Evolutionary conservation across 2,113 vertebrate species (phyloP), one percentile per base, ranked within the genome.

Genomic region (Antechinus flavipes): DNA sequence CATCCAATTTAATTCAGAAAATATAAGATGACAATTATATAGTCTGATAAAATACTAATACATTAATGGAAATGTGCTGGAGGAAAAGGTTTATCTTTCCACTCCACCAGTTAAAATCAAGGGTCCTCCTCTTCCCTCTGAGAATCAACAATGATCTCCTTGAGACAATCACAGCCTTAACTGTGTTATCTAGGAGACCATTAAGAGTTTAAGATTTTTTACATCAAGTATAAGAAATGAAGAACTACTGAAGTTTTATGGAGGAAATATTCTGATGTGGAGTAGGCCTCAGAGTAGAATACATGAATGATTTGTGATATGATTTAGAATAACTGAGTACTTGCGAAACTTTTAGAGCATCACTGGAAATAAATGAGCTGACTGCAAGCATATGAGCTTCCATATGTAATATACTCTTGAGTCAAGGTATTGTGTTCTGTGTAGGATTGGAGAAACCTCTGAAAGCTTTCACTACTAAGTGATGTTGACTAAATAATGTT

Each of bases 21-120:
- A 96, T 97, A 68, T 97, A 97, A 98, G 98, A 97, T 98, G 97
- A 98, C 97, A 98, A 97, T 98, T 98, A 98, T 96, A 96, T 97
- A 98, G 97, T 98, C 97, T 98, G 97, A 98, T 98, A 98, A 98
- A 97, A 96, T 98, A 97, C 96, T 97, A 98, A 98, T 98, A 97
- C 96, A 97, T 97, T 98, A 97, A 98, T 98, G 98, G 97, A 98
- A 98, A 97, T 98, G 96, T 93, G 90, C 97, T 95, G 90, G 68
- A 94, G 94, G 97, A 97, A 91, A 98, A 96, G 96, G 94, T 96
- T 97, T 96, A 97, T 97, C 96, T 97, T 96, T 92, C 96, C 96
- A 84, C 94, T 46, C 84, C 91, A 68, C 61, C 30, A 35, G 5
- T 95, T 96, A 97, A 96, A 90, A 96, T 95, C 97, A 93, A 94